phyloP scores from a whole-genome alignment of 2,888 invertebrate species.

The Acanthosoma haemorrhoidale region DNA sequence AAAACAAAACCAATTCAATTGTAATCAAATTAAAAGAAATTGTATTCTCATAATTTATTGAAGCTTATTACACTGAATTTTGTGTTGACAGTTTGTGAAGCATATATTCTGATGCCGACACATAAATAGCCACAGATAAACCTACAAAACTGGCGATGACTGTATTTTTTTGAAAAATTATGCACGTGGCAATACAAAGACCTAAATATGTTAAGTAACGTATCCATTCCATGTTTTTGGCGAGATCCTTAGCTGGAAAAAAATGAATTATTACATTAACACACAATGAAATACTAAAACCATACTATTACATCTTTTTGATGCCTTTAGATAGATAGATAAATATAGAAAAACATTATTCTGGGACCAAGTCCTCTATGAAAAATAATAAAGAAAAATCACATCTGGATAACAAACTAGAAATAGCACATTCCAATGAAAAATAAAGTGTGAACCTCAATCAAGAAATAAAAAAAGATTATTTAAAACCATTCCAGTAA shows the following conservation, averaged over 20 bases:
- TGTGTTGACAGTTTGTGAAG: slow-evolving; percentile 23
- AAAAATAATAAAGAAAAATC: too few relatives aligned
- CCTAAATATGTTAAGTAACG: slow-evolving; percentile 80
- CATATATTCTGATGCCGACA: slow-evolving; percentile 79
- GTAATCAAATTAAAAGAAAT: not conserved
- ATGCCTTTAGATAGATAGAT: too few relatives aligned
- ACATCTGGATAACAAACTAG: too few relatives aligned
- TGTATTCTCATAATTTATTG: not conserved
- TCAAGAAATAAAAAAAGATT: too few relatives aligned
- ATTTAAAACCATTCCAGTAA: too few relatives aligned
- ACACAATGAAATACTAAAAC: too few relatives aligned
- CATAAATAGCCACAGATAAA: slow-evolving; percentile 72
- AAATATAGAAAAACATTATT: too few relatives aligned
- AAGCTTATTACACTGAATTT: not conserved
- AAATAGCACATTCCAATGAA: too few relatives aligned
- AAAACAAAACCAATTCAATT: too few relatives aligned
- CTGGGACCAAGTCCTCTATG: too few relatives aligned
- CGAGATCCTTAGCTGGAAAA: slow-evolving; percentile 22
- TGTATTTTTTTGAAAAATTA: slow-evolving; percentile 75
- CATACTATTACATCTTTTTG: too few relatives aligned
- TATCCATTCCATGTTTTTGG: slow-evolving; percentile 32
- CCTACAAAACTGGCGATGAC: slow-evolving; percentile 73
- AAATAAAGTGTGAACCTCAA: too few relatives aligned
- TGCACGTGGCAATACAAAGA: slow-evolving; percentile 75
- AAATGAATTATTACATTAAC: slow-evolving; percentile 11